Evolutionary conservation across 2,888 invertebrate species (phyloP).

Genomic region (Spicauda simplicius): DNA sequence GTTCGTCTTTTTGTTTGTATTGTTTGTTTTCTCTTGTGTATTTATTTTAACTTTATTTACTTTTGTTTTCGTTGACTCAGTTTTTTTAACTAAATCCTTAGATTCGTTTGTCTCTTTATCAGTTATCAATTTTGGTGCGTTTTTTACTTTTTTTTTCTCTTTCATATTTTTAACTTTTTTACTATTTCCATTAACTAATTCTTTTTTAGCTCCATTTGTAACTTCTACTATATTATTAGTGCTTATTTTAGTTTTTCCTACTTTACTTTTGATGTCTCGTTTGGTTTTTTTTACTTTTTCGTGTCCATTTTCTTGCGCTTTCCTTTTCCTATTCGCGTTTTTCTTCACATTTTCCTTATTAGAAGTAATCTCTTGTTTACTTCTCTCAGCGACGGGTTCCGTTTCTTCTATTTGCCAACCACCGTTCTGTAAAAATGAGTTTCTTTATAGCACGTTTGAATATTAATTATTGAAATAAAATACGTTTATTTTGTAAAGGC

Average conservation of each 20-base stretch:
- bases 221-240: constrained; percentile 32
- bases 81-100: constrained; percentile 17
- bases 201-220: constrained; percentile 25
- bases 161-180: constrained; percentile 10
- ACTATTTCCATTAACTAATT: constrained; percentile 19
- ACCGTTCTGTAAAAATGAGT: constrained; percentile 55
- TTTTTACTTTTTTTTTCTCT: constrained; percentile 23
- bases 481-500: too few relatives aligned
- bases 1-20: constrained; percentile 1
- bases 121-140: constrained; percentile 22
- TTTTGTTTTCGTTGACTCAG: not conserved
- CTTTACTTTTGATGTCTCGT: constrained; percentile 28
- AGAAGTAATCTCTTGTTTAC: constrained; percentile 46
- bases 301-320: constrained; percentile 38
- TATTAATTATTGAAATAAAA: too few relatives aligned
- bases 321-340: constrained; percentile 47
- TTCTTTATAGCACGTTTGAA: not conserved
- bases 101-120: constrained; percentile 36
- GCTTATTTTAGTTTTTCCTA: constrained; percentile 27
- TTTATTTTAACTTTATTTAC: not conserved
- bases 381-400: constrained; percentile 47
- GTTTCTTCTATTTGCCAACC: constrained; percentile 64
- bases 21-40: constrained; percentile 5
- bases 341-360: constrained; percentile 61
- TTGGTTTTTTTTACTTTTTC: constrained; percentile 42